Evolutionary conservation across 2,113 vertebrate genomes (phyloP).

Genomic region (Pterocles orientalis): DNA sequence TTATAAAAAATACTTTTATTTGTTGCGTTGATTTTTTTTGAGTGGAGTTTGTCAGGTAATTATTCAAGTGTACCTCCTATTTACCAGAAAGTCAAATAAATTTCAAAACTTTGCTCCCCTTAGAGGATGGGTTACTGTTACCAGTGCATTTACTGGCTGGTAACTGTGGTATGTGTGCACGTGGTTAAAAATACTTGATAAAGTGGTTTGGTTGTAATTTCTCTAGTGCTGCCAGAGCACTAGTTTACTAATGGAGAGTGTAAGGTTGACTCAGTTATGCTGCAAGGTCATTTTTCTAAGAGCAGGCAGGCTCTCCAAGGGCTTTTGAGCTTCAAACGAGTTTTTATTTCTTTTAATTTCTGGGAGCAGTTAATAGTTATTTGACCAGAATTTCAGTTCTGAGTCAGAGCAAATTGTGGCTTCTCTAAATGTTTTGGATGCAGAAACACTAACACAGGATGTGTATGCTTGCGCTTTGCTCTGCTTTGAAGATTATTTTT

Average conservation of each 20-base stretch:
- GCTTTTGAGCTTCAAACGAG: conserved; percentile 8
- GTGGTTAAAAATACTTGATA: not conserved
- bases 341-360: conserved; percentile 44
- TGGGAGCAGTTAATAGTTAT: conserved; percentile 25
- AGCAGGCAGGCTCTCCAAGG: not conserved
- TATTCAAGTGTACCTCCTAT: not conserved
- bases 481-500: conserved; percentile 45
- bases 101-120: not conserved
- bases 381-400: conserved; percentile 51
- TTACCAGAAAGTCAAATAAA: not conserved
- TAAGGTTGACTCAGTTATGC: not conserved
- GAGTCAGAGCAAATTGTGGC: conserved; percentile 59
- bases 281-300: not conserved
- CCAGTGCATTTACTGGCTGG: not conserved
- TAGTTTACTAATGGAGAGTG: not conserved
- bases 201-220: not conserved
- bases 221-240: not conserved
- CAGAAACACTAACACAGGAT: conserved; percentile 51
- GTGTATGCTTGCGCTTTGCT: conserved; percentile 40
- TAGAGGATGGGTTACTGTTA: not conserved
- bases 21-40: not conserved
- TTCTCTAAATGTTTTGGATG: conserved; percentile 51
- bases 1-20: not conserved
- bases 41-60: not conserved
- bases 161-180: not conserved